Conservation (phyloP, 1,140 invertebrate genomes). For the Glossosoma conforme region DNA sequence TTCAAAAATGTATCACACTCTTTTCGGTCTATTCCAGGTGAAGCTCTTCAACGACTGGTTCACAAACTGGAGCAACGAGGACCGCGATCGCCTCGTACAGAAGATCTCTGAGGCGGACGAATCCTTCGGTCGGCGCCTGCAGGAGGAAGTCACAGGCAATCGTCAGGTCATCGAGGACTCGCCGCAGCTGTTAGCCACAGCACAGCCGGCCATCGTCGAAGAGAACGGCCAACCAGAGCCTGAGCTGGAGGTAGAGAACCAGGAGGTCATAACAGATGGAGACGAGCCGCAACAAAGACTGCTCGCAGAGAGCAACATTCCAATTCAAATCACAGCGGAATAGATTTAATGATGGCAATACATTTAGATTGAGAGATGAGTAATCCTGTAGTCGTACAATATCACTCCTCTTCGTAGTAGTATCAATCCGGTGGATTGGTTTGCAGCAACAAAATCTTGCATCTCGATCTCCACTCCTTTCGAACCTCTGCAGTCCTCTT, state of each 20-base stretch:
- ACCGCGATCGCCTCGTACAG: slow-evolving; percentile 64
- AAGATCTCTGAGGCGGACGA: slow-evolving; percentile 66
- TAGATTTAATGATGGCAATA: too few relatives aligned
- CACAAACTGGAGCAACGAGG: slow-evolving; percentile 70
- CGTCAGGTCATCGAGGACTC: slow-evolving; percentile 21
- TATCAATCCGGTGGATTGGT: too few relatives aligned
- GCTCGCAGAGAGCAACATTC: slow-evolving; percentile 18
- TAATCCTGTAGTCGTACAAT: too few relatives aligned
- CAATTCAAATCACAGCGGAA: slow-evolving; percentile 27
- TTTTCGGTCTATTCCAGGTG: too few relatives aligned
- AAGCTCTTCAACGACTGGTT: slow-evolving; percentile 87
- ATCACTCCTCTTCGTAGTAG: too few relatives aligned
- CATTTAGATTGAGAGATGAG: too few relatives aligned
- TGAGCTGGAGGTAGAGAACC: slow-evolving; percentile 23
- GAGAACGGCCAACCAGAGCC: slow-evolving; percentile 8
- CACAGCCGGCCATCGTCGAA: not conserved
- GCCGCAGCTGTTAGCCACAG: not conserved
- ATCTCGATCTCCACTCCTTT: too few relatives aligned
- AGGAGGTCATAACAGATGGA: slow-evolving; percentile 24
- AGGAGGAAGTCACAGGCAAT: slow-evolving; percentile 49
- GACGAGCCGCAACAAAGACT: slow-evolving; percentile 3
- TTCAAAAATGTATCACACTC: too few relatives aligned
- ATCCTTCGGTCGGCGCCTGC: slow-evolving; percentile 65
- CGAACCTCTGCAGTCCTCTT: too few relatives aligned
- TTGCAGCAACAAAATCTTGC: too few relatives aligned